Evolutionary conservation across 2,888 invertebrate species (phyloP).

Genomic region (Apodemia mormo): DNA sequence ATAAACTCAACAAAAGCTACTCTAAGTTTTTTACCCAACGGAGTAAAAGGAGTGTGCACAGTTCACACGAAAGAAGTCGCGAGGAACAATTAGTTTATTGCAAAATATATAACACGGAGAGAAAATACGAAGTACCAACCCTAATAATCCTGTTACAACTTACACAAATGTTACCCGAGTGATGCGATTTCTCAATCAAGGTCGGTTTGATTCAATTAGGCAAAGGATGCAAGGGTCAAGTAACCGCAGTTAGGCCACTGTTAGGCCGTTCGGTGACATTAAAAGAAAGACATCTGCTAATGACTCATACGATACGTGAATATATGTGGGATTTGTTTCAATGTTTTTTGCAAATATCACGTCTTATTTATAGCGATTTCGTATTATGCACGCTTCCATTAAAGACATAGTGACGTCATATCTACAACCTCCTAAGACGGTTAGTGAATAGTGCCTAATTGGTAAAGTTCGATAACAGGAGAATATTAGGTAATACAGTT

Average conservation of each 20-base stretch:
- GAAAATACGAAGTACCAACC: background rate
- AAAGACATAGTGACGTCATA: background rate
- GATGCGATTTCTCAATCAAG: constrained; percentile 19
- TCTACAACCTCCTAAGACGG: too few relatives aligned
- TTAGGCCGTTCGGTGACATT: constrained; percentile 4
- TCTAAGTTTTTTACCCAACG: too few relatives aligned
- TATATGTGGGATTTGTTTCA: constrained; percentile 9
- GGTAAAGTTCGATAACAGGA: background rate
- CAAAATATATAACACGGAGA: too few relatives aligned
- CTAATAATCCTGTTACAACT: constrained; percentile 4
- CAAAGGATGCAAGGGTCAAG: constrained; percentile 14
- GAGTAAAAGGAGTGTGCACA: too few relatives aligned
- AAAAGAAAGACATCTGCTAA: constrained; percentile 16
- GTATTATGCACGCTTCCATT: background rate
- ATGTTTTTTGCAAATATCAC: background rate
- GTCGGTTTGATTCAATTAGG: constrained; percentile 16
- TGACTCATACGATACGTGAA: background rate
- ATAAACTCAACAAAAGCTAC: too few relatives aligned
- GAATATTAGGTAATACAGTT: too few relatives aligned
- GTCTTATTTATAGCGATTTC: constrained; percentile 16
- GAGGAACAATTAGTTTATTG: too few relatives aligned
- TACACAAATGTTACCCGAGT: constrained; percentile 1
- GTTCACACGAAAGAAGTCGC: too few relatives aligned
- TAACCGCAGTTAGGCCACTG: background rate
- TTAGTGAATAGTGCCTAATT: too few relatives aligned